A percentile compares a stretch with the other conserved stretches of the same genome.
Conservation (phyloP, 2,113 vertebrate species). For the Pedetes capensis region DNA sequence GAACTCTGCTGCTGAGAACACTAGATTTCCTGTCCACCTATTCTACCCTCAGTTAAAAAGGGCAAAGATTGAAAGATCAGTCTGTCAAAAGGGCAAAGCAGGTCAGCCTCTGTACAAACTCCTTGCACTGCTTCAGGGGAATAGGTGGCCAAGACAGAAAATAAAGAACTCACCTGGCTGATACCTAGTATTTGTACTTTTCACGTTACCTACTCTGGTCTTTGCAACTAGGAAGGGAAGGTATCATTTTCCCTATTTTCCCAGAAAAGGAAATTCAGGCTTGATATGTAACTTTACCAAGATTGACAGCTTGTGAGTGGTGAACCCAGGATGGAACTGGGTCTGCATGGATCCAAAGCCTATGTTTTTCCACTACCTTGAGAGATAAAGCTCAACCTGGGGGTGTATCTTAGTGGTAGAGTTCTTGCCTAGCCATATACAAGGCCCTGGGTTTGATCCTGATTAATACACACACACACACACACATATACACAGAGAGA, state of each 20-base stretch:
- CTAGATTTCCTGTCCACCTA: not conserved
- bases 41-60: not conserved
- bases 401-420: not conserved
- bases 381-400: not conserved
- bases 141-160: not conserved
- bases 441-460: not conserved
- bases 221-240: not conserved
- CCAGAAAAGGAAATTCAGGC: not conserved
- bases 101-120: not conserved
- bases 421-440: not conserved
- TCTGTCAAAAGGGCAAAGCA: not conserved
- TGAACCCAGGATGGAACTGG: not conserved
- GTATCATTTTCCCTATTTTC: not conserved
- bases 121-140: not conserved
- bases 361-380: not conserved
- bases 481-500: not conserved
- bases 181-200: not conserved
- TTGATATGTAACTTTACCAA: not conserved
- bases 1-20: not conserved
- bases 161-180: not conserved
- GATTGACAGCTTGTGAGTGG: not conserved
- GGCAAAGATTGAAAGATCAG: not conserved
- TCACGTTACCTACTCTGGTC: not conserved
- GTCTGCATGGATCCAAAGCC: not conserved
- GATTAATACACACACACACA: not conserved